These are phyloP conservation scores for Aphelenchoides fujianensis DNA, from an alignment of 1,140 invertebrate species.

Conservation along the genomic window DNA sequence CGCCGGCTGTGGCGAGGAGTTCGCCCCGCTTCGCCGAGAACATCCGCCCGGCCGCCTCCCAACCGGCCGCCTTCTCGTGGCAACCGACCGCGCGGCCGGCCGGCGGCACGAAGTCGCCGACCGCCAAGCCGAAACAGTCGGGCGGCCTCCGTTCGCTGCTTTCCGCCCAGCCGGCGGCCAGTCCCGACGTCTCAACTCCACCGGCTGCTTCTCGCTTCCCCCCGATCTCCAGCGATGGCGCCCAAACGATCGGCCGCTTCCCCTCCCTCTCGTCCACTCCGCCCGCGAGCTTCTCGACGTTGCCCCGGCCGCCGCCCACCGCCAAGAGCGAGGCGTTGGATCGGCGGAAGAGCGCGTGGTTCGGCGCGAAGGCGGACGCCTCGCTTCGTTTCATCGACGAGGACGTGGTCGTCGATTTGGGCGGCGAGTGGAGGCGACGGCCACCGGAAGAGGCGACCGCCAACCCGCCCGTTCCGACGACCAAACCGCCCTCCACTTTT, in stretches of 20 bases:
- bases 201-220: background rate
- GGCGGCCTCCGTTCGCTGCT: background rate
- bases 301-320: no score
- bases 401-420: constrained; percentile 2
- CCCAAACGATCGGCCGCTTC: no score
- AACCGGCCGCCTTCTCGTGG: background rate
- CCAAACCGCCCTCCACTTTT: background rate
- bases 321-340: background rate
- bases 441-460: background rate
- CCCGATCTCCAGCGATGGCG: no score
- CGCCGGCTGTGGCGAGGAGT: background rate
- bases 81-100: background rate
- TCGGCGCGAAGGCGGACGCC: background rate
- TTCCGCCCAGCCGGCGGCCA: background rate
- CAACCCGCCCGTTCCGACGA: background rate
- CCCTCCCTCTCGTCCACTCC: background rate
- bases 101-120: background rate
- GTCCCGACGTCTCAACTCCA: background rate
- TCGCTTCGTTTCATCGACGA: constrained; percentile 1
- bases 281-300: no score
- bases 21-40: background rate
- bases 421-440: background rate
- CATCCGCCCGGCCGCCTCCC: background rate
- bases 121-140: constrained; percentile 11
- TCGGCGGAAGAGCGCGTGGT: background rate